phyloP scores from a whole-genome alignment of 2,113 vertebrate genomes.

The Indri indri region DNA sequence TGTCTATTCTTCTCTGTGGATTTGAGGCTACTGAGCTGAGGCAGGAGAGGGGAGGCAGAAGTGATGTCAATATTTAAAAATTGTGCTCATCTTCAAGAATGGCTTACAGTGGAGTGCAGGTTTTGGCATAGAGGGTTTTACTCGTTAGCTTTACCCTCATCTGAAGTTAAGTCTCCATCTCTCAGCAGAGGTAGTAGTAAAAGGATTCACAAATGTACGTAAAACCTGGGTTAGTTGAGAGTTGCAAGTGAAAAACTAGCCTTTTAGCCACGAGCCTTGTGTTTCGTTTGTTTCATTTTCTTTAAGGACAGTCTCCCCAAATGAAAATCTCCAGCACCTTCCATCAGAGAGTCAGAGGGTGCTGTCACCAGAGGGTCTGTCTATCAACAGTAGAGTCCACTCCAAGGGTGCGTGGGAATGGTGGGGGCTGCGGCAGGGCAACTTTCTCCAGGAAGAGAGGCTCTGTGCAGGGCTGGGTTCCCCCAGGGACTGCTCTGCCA shows the following conservation, averaged over 20 bases:
- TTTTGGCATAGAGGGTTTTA: constrained; percentile 27
- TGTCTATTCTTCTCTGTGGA: background rate
- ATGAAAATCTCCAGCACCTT: background rate
- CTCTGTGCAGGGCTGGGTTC: background rate
- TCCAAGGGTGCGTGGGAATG: background rate
- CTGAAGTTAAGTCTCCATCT: background rate
- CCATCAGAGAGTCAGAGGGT: background rate
- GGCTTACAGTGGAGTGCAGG: background rate
- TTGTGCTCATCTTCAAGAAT: constrained; percentile 2
- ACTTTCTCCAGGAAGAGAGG: background rate
- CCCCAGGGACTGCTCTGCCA: background rate
- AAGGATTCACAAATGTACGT: background rate
- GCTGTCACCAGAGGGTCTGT: background rate
- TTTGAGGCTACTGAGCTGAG: background rate
- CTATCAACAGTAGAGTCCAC: background rate
- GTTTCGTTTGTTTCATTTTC: background rate
- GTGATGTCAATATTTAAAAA: background rate
- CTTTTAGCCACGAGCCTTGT: background rate
- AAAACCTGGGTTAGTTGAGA: background rate
- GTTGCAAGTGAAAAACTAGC: background rate
- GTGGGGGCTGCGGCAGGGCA: background rate
- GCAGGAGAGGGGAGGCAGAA: background rate
- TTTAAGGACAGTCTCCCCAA: background rate
- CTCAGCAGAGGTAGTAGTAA: constrained; percentile 61
- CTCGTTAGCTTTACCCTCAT: background rate